Conservation (phyloP, 2,888 invertebrate genomes). For the Ichneumon xanthorius region DNA sequence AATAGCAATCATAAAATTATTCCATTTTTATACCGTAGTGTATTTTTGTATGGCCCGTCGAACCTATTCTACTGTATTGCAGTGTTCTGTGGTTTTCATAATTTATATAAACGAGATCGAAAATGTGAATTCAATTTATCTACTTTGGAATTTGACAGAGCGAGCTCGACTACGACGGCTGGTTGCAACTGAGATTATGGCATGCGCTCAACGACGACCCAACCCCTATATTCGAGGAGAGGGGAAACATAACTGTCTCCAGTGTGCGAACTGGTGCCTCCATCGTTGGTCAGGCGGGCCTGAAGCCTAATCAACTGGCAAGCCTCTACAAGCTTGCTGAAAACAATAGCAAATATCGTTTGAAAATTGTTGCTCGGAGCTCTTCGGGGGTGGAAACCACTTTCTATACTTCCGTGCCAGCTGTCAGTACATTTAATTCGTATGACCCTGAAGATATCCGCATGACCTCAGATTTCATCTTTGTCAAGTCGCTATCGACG, state of each 20-base stretch:
- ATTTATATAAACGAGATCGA: not conserved
- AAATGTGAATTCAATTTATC: slow-evolving; percentile 3
- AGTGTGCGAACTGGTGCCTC: slow-evolving; percentile 89
- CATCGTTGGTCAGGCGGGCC: slow-evolving; percentile 87
- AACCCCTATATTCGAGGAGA: slow-evolving; percentile 87
- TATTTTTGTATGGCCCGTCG: not conserved
- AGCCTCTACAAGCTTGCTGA: slow-evolving; percentile 88
- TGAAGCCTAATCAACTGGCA: slow-evolving; percentile 86
- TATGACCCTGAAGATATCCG: no score
- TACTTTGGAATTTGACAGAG: slow-evolving; percentile 83
- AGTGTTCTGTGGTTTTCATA: not conserved
- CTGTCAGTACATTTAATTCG: slow-evolving; percentile 85
- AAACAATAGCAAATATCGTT: slow-evolving; percentile 90
- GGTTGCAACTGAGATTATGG: slow-evolving; percentile 89
- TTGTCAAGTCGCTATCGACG: no score
- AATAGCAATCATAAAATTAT: not conserved
- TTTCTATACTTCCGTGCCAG: slow-evolving; percentile 93
- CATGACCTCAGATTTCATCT: no score
- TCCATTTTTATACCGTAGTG: not conserved
- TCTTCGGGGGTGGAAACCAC: slow-evolving; percentile 89
- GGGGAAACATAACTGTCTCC: slow-evolving; percentile 90
- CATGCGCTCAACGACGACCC: slow-evolving; percentile 88
- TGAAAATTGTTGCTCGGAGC: slow-evolving; percentile 89
- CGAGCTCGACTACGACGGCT: slow-evolving; percentile 91
- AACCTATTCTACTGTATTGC: not conserved